Conservation (phyloP, 2,888 invertebrate genomes). For the Alsophila aescularia region DNA sequence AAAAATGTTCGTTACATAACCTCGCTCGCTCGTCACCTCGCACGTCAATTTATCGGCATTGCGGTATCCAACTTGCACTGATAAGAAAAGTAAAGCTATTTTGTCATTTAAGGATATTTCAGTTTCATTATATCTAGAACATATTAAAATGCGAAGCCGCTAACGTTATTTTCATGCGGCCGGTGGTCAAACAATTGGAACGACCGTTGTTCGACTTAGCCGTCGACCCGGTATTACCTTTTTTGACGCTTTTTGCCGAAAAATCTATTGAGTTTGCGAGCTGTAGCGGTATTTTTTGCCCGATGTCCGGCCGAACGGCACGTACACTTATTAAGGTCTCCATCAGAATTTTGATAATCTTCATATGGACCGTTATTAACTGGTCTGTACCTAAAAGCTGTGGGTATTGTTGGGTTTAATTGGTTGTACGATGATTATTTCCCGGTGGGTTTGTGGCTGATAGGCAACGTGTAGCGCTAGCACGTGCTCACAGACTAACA, state of each 20-base stretch:
- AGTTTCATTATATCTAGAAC: slow-evolving; percentile 24
- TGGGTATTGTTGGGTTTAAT: slow-evolving; percentile 21
- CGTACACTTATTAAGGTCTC: slow-evolving; percentile 73
- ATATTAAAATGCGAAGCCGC: slow-evolving; percentile 27
- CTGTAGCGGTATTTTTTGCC: slow-evolving; percentile 73
- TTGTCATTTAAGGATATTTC: slow-evolving; percentile 14
- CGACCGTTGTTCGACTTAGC: slow-evolving; percentile 77
- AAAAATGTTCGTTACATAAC: slow-evolving; percentile 34
- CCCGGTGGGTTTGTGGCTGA: slow-evolving; percentile 21
- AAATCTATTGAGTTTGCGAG: slow-evolving; percentile 74
- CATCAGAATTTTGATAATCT: slow-evolving; percentile 56
- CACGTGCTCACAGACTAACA: slow-evolving; percentile 46
- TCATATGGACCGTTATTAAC: slow-evolving; percentile 58
- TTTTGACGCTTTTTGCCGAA: slow-evolving; percentile 77
- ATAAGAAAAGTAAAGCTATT: slow-evolving; percentile 27
- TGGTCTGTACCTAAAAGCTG: slow-evolving; percentile 40
- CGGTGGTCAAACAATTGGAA: slow-evolving; percentile 60
- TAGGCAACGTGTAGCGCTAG: slow-evolving; percentile 39
- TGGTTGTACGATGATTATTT: slow-evolving; percentile 24
- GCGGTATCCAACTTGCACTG: slow-evolving; percentile 30
- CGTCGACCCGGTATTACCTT: slow-evolving; percentile 71
- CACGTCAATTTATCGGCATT: slow-evolving; percentile 36
- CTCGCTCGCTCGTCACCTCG: slow-evolving; percentile 31
- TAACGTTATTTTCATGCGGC: slow-evolving; percentile 41
- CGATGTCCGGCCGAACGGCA: slow-evolving; percentile 57